A percentile compares a stretch with the other conserved stretches of the same genome.
These are phyloP conservation scores for Danaus melanippus DNA, from an alignment of 1,140 invertebrate genomes.

Conservation along the genomic window DNA sequence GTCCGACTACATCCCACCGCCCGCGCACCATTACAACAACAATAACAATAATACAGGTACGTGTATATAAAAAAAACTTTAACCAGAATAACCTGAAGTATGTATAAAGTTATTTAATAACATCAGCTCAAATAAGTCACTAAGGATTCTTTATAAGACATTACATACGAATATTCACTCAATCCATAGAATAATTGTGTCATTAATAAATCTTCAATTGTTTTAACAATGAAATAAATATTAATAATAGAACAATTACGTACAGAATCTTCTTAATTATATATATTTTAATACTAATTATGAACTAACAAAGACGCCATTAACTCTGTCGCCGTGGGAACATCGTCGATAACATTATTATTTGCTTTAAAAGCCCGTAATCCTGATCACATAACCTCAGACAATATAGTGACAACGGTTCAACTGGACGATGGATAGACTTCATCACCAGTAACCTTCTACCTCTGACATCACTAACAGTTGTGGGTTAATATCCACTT, in stretches of 20 bases:
- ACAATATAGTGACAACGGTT: constrained; percentile 16
- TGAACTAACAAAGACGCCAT: no score
- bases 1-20: constrained; percentile 56
- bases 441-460: neutral
- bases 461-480: neutral
- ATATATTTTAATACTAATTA: no score
- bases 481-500: no score
- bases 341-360: constrained; percentile 15
- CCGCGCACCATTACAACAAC: constrained; percentile 65
- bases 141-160: neutral
- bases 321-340: constrained; percentile 7
- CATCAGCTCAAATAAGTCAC: neutral
- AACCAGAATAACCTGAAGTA: no score
- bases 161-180: no score
- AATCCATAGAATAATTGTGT: no score
- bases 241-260: no score
- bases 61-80: constrained; percentile 18
- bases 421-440: no score
- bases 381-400: constrained; percentile 27
- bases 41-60: constrained; percentile 62
- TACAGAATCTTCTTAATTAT: no score
- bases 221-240: no score
- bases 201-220: no score
- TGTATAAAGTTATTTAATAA: no score
- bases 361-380: constrained; percentile 13